These are phyloP conservation scores for Sula dactylatra DNA, from an alignment of 2,113 vertebrate genomes.

Conservation along the genomic window DNA sequence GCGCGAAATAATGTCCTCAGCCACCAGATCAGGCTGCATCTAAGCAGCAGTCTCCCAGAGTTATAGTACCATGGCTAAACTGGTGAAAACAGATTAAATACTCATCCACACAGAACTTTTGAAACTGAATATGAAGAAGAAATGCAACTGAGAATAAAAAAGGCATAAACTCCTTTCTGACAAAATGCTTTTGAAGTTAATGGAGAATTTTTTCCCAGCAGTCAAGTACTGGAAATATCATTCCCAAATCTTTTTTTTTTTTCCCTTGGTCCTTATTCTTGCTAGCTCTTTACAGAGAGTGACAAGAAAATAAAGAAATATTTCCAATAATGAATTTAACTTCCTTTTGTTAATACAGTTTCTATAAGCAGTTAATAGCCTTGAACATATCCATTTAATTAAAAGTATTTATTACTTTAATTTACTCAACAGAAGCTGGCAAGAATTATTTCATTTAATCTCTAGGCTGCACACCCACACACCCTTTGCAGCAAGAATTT, in stretches of 20 bases:
- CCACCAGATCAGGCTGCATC: not conserved
- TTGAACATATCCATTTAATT: constrained; percentile 40
- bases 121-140: not conserved
- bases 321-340: not conserved
- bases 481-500: constrained; percentile 13
- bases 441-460: constrained; percentile 41
- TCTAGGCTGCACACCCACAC: constrained; percentile 48
- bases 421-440: constrained; percentile 40
- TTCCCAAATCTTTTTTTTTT: not conserved
- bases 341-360: not conserved
- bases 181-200: not conserved
- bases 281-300: not conserved
- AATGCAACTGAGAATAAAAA: not conserved
- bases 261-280: not conserved
- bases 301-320: not conserved
- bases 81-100: not conserved
- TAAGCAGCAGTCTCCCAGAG: not conserved
- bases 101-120: not conserved
- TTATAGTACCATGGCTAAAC: not conserved
- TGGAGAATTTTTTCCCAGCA: not conserved
- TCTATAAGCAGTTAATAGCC: constrained; percentile 2
- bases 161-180: not conserved
- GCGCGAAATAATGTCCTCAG: not conserved
- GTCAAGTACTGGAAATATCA: not conserved
- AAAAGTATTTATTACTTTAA: constrained; percentile 48